A percentile compares a stretch with the other conserved stretches of the same genome.
phyloP scores from a whole-genome alignment of 1,140 invertebrate genomes.

The Ceratosolen fusciceps region DNA sequence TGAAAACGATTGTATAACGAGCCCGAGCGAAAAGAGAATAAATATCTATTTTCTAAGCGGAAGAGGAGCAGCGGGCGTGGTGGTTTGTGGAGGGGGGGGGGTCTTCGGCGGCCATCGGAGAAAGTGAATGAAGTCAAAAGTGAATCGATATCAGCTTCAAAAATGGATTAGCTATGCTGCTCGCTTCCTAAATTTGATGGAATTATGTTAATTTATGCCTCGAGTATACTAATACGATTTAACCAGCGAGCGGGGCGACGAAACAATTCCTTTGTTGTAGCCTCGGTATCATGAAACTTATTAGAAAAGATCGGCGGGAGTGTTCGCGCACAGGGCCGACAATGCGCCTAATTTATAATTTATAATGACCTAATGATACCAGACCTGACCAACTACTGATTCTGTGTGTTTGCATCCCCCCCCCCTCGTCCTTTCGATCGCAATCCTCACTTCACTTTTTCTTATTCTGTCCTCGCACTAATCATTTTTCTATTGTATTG shows the following conservation, averaged over 20 bases:
- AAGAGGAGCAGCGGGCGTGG: no score
- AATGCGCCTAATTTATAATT: conserved; percentile 22
- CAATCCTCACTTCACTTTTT: neutral
- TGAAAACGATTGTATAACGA: neutral
- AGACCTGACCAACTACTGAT: neutral
- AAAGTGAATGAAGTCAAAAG: conserved; percentile 22
- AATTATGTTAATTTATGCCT: conserved; percentile 43
- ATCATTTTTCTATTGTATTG: conserved; percentile 9
- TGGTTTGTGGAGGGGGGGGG: no score
- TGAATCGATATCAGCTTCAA: neutral
- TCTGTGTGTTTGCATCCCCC: neutral
- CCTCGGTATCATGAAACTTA: neutral
- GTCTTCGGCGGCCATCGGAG: neutral
- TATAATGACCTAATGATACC: conserved; percentile 1
- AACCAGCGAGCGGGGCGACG: neutral
- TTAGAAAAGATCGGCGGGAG: conserved; percentile 5
- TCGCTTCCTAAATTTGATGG: conserved; percentile 34
- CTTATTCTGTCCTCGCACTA: neutral
- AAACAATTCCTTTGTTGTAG: conserved; percentile 4
- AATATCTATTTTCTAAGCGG: neutral
- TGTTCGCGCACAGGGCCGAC: no score
- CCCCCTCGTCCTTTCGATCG: neutral
- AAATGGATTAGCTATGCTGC: conserved; percentile 3
- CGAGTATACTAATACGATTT: conserved; percentile 32
- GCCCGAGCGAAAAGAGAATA: neutral